A percentile compares a stretch with the other conserved stretches of the same genome.
phyloP scores from a whole-genome alignment of 2,113 vertebrate species.

The Lasiurus borealis region DNA sequence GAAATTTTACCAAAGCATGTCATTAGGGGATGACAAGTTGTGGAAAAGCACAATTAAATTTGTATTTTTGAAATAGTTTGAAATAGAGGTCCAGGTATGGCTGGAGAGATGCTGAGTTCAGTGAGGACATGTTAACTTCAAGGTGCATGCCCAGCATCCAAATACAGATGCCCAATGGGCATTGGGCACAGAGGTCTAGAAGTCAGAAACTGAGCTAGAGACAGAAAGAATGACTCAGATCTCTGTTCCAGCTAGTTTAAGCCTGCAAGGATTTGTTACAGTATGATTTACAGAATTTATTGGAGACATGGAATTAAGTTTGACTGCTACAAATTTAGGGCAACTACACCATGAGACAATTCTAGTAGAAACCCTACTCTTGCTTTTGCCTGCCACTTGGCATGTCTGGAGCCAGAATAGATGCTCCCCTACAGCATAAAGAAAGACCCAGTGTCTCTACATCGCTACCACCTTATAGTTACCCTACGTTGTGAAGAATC shows the following conservation, averaged over 20 bases:
- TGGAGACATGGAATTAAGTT: not conserved
- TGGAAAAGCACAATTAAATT: not conserved
- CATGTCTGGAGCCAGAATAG: not conserved
- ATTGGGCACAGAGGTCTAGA: not conserved
- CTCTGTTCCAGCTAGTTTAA: not conserved
- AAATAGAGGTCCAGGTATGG: not conserved
- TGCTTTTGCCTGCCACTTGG: not conserved
- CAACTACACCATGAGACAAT: not conserved
- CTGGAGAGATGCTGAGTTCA: not conserved
- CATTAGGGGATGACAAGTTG: not conserved
- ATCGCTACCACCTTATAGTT: not conserved
- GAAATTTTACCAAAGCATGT: not conserved
- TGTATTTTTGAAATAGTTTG: not conserved
- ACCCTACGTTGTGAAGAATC: not conserved
- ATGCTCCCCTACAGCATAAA: not conserved
- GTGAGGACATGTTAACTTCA: not conserved
- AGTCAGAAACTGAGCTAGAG: not conserved
- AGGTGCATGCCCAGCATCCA: not conserved
- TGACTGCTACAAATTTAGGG: not conserved
- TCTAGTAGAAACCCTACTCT: not conserved
- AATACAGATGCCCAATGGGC: not conserved
- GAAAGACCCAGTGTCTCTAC: not conserved
- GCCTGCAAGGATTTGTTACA: not conserved
- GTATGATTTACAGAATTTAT: not conserved
- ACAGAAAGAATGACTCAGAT: not conserved